These are phyloP conservation scores for Tylochromis polylepis DNA, from an alignment of 2,113 vertebrate genomes.

Conservation along the genomic window DNA sequence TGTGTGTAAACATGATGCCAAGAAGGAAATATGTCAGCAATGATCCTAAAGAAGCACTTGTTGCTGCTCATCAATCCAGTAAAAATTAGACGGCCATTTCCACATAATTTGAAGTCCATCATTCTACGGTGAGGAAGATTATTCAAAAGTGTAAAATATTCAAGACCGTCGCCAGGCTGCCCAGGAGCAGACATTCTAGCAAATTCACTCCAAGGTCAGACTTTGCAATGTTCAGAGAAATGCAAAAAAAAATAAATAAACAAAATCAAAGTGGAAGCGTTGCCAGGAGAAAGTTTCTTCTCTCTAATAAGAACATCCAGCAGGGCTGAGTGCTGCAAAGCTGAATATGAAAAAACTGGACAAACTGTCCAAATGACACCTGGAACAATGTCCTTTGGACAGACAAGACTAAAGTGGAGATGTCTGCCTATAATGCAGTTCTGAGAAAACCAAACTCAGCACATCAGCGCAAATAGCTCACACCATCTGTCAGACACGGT, in stretches of 20 bases:
- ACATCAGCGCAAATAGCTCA: neutral
- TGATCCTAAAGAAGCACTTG: neutral
- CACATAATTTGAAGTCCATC: neutral
- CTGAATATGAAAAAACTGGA: neutral
- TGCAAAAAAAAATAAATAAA: neutral
- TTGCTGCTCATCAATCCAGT: neutral
- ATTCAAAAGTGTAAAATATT: neutral
- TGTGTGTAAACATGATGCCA: neutral
- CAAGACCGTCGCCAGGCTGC: neutral
- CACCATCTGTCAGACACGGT: neutral
- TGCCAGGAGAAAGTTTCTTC: neutral
- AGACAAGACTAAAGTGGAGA: neutral
- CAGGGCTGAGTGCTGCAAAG: neutral
- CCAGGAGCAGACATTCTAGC: neutral
- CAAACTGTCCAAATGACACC: neutral
- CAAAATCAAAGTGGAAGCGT: neutral
- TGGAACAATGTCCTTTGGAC: neutral
- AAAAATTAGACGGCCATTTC: neutral
- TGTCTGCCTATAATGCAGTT: neutral
- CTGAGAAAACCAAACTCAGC: neutral
- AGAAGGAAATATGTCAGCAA: neutral
- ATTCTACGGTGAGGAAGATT: neutral
- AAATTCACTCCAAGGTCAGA: neutral
- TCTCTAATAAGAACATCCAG: neutral
- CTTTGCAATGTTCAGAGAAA: neutral